Evolutionary conservation across 2,888 invertebrate species (phyloP).

Genomic region (Meghimatium bilineatum): DNA sequence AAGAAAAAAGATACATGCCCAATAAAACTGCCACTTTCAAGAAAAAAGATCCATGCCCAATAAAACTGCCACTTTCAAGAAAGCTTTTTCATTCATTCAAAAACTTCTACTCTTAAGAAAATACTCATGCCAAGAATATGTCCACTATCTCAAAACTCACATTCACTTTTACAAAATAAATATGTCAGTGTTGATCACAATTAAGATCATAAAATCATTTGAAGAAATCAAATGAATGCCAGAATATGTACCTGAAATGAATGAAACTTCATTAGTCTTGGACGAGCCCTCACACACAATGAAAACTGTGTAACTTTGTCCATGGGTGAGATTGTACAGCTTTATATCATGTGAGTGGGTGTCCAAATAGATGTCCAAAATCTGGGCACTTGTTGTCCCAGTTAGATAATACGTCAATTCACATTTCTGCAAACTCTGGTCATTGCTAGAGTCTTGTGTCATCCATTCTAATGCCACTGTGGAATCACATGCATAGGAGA

Average conservation of each 20-base stretch:
- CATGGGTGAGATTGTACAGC: conserved; percentile 26
- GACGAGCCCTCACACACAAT: not conserved
- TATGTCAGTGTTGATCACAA: no score
- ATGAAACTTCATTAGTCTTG: conserved; percentile 20
- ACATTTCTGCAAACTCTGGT: not conserved
- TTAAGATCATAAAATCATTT: no score
- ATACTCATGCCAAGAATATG: no score
- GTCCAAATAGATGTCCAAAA: conserved; percentile 14
- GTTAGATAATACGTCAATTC: conserved; percentile 19
- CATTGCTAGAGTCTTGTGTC: not conserved
- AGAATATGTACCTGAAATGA: conserved; percentile 16
- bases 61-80: no score
- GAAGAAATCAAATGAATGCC: no score
- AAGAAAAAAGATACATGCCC: no score
- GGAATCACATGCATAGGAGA: not conserved
- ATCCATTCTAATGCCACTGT: not conserved
- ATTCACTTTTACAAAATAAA: no score
- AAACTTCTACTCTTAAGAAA: no score
- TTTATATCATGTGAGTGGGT: conserved; percentile 1
- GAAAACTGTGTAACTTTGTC: conserved; percentile 20
- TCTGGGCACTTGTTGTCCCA: not conserved
- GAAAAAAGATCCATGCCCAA: no score
- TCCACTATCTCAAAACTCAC: no score
- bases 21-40: no score
- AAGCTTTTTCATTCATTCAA: no score